phyloP scores from a whole-genome alignment of 2,113 vertebrate species.

The Apteryx mantelli region DNA sequence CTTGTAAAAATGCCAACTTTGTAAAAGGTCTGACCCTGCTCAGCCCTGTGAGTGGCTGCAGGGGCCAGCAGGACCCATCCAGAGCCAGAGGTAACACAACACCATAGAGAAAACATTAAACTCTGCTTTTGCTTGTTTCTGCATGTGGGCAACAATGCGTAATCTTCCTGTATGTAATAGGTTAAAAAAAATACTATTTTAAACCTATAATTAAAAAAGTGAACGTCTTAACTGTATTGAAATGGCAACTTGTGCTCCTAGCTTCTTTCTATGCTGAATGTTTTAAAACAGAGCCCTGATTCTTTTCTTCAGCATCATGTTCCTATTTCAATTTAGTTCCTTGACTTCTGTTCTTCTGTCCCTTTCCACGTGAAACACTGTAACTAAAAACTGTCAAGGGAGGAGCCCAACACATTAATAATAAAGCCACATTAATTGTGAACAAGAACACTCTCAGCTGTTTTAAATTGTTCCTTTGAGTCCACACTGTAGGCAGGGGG shows the following conservation, averaged over 20 bases:
- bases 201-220: conserved; percentile 77
- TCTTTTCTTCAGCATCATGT: conserved; percentile 77
- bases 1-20: background rate
- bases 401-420: conserved; percentile 83
- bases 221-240: conserved; percentile 81
- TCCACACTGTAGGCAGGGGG: background rate
- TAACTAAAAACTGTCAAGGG: conserved; percentile 85
- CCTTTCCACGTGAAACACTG: conserved; percentile 83
- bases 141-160: conserved; percentile 84
- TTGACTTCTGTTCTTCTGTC: conserved; percentile 34
- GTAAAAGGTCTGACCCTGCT: conserved; percentile 1
- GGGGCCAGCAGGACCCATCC: conserved; percentile 16
- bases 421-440: conserved; percentile 86
- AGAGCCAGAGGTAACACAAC: conserved; percentile 10
- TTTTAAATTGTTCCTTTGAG: background rate
- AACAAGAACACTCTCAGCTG: background rate
- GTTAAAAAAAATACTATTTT: conserved; percentile 74
- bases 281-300: conserved; percentile 77
- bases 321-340: conserved; percentile 76
- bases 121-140: conserved; percentile 86
- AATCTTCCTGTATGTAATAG: conserved; percentile 85
- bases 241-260: conserved; percentile 77
- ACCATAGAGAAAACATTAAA: conserved; percentile 71
- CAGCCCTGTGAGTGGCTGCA: background rate
- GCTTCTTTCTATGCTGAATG: conserved; percentile 80